phyloP scores from a whole-genome alignment of 2,888 invertebrate species.

The Polymixis lichenea region DNA sequence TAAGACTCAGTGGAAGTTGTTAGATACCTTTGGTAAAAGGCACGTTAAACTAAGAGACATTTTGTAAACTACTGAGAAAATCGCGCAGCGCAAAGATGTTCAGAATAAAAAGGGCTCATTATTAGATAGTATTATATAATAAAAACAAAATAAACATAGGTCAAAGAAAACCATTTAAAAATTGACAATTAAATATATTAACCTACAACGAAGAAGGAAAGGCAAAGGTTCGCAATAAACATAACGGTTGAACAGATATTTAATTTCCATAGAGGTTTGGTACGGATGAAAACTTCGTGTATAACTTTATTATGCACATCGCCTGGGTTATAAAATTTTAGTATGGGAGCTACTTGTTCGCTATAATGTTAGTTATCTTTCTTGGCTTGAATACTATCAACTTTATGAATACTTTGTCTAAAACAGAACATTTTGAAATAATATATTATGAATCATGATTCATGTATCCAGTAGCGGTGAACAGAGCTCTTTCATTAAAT shows the following conservation, averaged over 20 bases:
- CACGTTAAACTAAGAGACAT: too few species aligned
- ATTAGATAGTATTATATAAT: too few species aligned
- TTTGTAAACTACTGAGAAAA: too few species aligned
- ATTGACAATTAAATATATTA: conserved; percentile 12
- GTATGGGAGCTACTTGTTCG: conserved; percentile 18
- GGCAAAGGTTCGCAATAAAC: conserved; percentile 35
- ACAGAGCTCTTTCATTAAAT: background rate
- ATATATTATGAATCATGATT: background rate
- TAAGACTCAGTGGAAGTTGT: too few species aligned
- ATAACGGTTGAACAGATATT: conserved; percentile 51
- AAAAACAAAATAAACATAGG: too few species aligned
- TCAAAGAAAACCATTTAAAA: background rate
- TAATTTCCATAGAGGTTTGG: conserved; percentile 53
- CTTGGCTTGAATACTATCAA: background rate
- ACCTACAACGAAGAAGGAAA: conserved; percentile 19
- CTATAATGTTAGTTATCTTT: background rate
- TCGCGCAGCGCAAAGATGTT: too few species aligned
- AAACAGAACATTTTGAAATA: background rate
- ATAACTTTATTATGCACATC: conserved; percentile 39
- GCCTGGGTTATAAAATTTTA: conserved; percentile 44
- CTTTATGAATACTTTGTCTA: background rate
- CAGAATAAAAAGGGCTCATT: too few species aligned
- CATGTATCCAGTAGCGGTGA: background rate
- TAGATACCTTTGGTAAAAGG: too few species aligned
- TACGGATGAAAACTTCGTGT: conserved; percentile 27